Percentiles rank a stretch among this genome's conserved stretches.
These are phyloP conservation scores for Borostomias antarcticus DNA, from an alignment of 2,797 vertebrate species.

Conservation along the genomic window DNA sequence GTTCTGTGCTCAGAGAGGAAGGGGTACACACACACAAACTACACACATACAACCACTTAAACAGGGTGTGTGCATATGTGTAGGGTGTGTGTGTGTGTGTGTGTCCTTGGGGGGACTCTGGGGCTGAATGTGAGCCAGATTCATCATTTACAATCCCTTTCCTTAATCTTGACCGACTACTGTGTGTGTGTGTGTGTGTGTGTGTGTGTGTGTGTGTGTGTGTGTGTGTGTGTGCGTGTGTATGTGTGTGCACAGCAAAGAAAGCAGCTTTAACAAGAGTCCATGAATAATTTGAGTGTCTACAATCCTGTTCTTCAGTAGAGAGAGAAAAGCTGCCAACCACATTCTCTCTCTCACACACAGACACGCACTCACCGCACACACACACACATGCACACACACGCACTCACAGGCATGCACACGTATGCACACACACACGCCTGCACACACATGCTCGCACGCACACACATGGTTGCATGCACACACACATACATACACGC, in stretches of 20 bases:
- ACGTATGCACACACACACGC: no score
- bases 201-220: constrained; percentile 4
- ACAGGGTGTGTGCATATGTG: not conserved
- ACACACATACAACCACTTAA: no score
- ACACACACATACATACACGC: no score
- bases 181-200: not conserved
- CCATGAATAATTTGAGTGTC: constrained; percentile 64
- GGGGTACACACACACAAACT: constrained; percentile 11
- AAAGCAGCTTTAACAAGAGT: constrained; percentile 45
- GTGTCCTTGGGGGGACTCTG: not conserved
- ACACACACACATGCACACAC: no score
- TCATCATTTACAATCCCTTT: not conserved
- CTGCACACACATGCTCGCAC: no score
- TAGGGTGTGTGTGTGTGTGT: not conserved
- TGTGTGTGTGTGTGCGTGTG: not conserved
- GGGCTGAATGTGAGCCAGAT: constrained; percentile 19
- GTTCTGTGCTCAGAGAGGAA: constrained; percentile 14
- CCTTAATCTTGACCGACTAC: no score
- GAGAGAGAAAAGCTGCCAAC: constrained; percentile 29
- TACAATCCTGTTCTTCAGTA: constrained; percentile 44
- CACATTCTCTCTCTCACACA: constrained; percentile 22
- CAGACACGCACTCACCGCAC: not conserved
- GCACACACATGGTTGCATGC: no score
- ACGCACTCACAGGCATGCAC: no score
- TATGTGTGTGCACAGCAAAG: not conserved